Conservation (phyloP, 2,888 invertebrate species). For the Lithophane leautieri region DNA sequence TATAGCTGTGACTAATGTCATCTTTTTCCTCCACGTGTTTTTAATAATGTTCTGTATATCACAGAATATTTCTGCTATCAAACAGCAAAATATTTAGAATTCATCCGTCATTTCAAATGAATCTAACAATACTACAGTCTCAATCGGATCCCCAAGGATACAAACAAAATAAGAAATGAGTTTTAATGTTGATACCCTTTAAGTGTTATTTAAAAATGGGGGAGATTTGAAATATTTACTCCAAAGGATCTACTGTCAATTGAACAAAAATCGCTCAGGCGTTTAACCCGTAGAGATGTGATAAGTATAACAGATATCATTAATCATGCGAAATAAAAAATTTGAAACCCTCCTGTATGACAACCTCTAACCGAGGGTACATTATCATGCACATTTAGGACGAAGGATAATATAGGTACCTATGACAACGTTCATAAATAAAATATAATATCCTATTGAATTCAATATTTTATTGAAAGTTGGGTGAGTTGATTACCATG, state of each 20-base stretch:
- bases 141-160: conserved; percentile 75
- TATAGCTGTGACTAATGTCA: conserved; percentile 3
- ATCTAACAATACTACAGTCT: conserved; percentile 60
- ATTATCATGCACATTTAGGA: conserved; percentile 60
- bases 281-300: conserved; percentile 74
- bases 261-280: conserved; percentile 83
- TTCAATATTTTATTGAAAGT: conserved; percentile 24
- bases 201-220: conserved; percentile 78
- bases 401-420: conserved; percentile 47
- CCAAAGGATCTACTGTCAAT: conserved; percentile 82
- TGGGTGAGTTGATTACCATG: background rate
- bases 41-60: conserved; percentile 9
- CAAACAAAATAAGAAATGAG: conserved; percentile 75
- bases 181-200: conserved; percentile 75
- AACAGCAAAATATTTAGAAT: conserved; percentile 62
- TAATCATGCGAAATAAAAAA: conserved; percentile 84
- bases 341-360: conserved; percentile 71
- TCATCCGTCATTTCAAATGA: conserved; percentile 77
- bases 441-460: conserved; percentile 42
- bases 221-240: conserved; percentile 75
- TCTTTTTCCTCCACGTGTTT: background rate
- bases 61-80: conserved; percentile 11
- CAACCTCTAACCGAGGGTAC: conserved; percentile 64
- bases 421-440: conserved; percentile 32
- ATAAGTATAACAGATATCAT: conserved; percentile 77